These are phyloP conservation scores for Eustalomyia histrio DNA, from an alignment of 2,888 invertebrate genomes.

Conservation along the genomic window DNA sequence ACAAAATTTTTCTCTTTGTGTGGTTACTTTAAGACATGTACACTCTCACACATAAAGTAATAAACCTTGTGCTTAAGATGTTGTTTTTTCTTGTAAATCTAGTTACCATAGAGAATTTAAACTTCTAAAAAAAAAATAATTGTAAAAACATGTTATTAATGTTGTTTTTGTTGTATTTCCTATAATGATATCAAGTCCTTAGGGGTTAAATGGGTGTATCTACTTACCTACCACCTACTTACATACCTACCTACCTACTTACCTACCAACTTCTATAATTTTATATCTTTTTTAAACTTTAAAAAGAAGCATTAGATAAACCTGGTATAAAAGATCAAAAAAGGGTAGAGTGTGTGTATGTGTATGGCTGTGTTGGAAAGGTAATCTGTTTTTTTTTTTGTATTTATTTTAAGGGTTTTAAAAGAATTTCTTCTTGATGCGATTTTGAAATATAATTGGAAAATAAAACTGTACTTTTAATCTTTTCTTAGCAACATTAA, in stretches of 20 bases:
- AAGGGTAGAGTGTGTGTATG: not conserved
- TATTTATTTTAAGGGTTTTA: not conserved
- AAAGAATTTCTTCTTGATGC: not conserved
- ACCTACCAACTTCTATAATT: not conserved
- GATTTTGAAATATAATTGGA: too few relatives aligned
- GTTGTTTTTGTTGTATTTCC: not conserved
- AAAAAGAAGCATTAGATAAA: not conserved
- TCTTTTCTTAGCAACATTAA: too few relatives aligned
- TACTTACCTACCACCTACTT: not conserved
- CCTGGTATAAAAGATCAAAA: not conserved
- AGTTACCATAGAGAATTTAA: conserved; percentile 7
- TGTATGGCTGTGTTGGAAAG: not conserved
- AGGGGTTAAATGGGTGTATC: not conserved
- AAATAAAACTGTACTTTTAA: too few relatives aligned
- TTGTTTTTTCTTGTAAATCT: not conserved
- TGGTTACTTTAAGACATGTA: not conserved
- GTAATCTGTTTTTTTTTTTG: not conserved
- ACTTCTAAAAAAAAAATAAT: not conserved
- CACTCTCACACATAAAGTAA: not conserved
- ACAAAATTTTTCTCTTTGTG: too few relatives aligned
- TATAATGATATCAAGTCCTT: conserved; percentile 10
- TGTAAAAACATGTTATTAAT: not conserved
- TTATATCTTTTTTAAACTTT: not conserved
- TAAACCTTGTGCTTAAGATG: not conserved
- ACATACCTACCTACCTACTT: not conserved